A percentile compares a stretch with the other conserved stretches of the same genome.
Evolutionary conservation across 2,888 invertebrate genomes (phyloP).

Genomic region (Drosophila neotestacea): DNA sequence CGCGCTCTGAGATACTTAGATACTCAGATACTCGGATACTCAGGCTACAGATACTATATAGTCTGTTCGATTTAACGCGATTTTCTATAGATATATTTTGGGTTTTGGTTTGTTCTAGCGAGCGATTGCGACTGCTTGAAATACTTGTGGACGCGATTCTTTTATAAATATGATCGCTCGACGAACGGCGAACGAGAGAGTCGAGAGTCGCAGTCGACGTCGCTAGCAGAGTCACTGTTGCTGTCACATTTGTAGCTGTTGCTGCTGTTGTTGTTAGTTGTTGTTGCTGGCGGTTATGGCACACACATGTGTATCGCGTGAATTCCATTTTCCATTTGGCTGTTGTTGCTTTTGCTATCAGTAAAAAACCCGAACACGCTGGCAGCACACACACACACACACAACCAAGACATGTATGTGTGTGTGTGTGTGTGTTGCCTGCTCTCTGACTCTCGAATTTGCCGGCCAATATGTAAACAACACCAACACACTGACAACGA

Average conservation of each 20-base stretch:
- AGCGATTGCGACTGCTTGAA: slow-evolving; percentile 80
- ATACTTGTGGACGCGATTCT: slow-evolving; percentile 77
- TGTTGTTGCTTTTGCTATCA: slow-evolving; percentile 68
- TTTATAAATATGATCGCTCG: slow-evolving; percentile 82
- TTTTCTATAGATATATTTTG: too few species aligned
- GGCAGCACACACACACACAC: slow-evolving; percentile 34
- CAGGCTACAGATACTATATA: slow-evolving; percentile 17
- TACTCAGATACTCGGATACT: not conserved
- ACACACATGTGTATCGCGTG: slow-evolving; percentile 78
- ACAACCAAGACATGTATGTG: not conserved
- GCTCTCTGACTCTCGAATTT: slow-evolving; percentile 45
- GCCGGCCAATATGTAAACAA: slow-evolving; percentile 80
- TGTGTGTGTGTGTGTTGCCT: slow-evolving; percentile 18
- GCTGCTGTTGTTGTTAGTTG: slow-evolving; percentile 18
- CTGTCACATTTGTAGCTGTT: slow-evolving; percentile 21
- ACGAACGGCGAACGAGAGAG: too few species aligned
- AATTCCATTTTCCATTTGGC: slow-evolving; percentile 65
- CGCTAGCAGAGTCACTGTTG: slow-evolving; percentile 19
- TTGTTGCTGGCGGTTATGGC: slow-evolving; percentile 26
- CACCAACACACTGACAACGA: slow-evolving; percentile 56
- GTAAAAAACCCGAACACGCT: slow-evolving; percentile 68
- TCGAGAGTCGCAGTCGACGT: slow-evolving; percentile 9
- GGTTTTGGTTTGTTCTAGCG: slow-evolving; percentile 77
- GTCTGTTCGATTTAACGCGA: slow-evolving; percentile 7
- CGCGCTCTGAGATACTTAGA: slow-evolving; percentile 3